These are phyloP conservation scores for Anthonomus grandis DNA, from an alignment of 1,140 invertebrate species.

Conservation along the genomic window DNA sequence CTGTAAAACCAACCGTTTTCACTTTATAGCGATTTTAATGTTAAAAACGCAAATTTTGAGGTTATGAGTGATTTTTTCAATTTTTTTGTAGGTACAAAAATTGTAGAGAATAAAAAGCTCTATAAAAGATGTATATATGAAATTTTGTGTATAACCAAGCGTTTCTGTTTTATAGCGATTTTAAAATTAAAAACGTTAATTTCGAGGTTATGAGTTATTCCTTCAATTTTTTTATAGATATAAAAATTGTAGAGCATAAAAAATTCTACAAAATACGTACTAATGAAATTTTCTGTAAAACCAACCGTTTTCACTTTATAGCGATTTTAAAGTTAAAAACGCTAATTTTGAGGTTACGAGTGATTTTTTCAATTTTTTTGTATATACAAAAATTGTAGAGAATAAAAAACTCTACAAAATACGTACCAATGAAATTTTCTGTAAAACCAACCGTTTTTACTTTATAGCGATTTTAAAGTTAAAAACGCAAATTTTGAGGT, in stretches of 20 bases:
- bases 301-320: too few relatives aligned
- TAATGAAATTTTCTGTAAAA: too few relatives aligned
- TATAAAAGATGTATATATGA: background rate
- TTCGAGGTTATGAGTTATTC: too few relatives aligned
- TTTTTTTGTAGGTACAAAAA: background rate
- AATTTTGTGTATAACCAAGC: background rate
- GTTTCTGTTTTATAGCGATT: background rate
- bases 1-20: background rate
- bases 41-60: background rate
- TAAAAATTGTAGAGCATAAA: too few relatives aligned
- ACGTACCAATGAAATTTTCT: background rate
- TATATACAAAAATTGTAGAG: background rate
- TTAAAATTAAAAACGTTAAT: too few relatives aligned
- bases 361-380: background rate
- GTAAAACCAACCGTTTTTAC: background rate
- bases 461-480: too few relatives aligned
- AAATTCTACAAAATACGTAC: too few relatives aligned
- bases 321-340: too few relatives aligned
- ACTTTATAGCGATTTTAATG: too few relatives aligned
- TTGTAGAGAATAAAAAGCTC: background rate
- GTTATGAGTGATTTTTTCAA: background rate
- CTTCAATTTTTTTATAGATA: too few relatives aligned
- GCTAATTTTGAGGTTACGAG: too few relatives aligned
- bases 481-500: too few relatives aligned
- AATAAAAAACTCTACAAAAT: background rate